phyloP scores from a whole-genome alignment of 1,140 invertebrate species.

The Euwallacea fornicatus region DNA sequence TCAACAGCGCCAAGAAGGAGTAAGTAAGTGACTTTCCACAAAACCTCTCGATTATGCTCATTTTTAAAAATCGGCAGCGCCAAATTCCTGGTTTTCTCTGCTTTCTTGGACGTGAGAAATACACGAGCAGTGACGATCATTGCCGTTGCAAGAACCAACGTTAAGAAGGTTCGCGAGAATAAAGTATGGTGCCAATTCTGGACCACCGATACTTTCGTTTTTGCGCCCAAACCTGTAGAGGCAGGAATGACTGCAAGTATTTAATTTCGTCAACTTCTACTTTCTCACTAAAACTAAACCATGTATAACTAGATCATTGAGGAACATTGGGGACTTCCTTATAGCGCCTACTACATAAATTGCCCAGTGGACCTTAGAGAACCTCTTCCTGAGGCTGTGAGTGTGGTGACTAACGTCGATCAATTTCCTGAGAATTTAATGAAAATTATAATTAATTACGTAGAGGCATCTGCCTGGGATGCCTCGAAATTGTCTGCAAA shows the following conservation, averaged over 20 bases:
- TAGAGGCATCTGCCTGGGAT: constrained; percentile 47
- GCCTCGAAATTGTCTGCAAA: constrained; percentile 52
- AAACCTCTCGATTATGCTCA: no score
- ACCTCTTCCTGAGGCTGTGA: constrained; percentile 67
- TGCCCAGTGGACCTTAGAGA: constrained; percentile 66
- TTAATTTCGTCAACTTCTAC: background rate
- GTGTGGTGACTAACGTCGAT: constrained; percentile 63
- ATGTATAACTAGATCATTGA: constrained; percentile 66
- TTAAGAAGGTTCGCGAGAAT: constrained; percentile 61
- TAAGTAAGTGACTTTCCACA: constrained; percentile 35
- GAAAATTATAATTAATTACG: constrained; percentile 58
- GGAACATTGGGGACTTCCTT: constrained; percentile 93
- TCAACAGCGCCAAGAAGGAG: constrained; percentile 30
- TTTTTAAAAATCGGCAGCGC: constrained; percentile 58
- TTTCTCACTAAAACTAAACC: background rate
- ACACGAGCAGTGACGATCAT: constrained; percentile 74
- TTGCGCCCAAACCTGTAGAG: constrained; percentile 68
- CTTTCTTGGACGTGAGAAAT: constrained; percentile 76
- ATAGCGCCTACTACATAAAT: constrained; percentile 86
- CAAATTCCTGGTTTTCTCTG: constrained; percentile 91
- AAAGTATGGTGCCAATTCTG: constrained; percentile 86
- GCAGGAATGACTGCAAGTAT: constrained; percentile 73
- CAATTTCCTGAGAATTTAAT: constrained; percentile 66
- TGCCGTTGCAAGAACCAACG: constrained; percentile 78
- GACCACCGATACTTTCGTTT: constrained; percentile 49